These are phyloP conservation scores for Mustela lutreola DNA, from an alignment of 2,113 vertebrate genomes.

Conservation along the genomic window DNA sequence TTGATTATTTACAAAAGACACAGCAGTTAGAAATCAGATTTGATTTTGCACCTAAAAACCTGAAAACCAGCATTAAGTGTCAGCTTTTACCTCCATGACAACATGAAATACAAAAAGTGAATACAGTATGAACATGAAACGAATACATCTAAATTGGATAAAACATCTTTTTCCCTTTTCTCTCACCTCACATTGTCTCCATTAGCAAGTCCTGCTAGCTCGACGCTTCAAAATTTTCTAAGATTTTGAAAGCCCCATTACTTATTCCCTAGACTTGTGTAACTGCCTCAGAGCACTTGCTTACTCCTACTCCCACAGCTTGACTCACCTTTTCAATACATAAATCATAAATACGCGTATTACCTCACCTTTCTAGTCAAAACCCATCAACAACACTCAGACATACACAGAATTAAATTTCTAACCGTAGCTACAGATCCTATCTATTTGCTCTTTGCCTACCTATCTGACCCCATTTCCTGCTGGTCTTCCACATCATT, in stretches of 20 bases:
- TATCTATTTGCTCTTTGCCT: not conserved
- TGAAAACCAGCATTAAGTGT: not conserved
- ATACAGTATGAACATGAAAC: constrained; percentile 9
- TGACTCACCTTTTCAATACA: not conserved
- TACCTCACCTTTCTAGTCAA: not conserved
- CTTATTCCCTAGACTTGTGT: not conserved
- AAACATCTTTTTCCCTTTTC: not conserved
- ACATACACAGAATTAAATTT: not conserved
- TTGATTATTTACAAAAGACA: constrained; percentile 17
- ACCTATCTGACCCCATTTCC: not conserved
- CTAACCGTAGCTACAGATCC: not conserved
- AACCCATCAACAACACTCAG: not conserved
- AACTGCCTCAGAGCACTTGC: not conserved
- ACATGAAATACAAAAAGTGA: not conserved
- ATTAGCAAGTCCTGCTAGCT: not conserved
- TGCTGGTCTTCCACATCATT: not conserved
- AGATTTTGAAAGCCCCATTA: not conserved
- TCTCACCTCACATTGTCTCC: not conserved
- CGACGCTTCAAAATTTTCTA: not conserved
- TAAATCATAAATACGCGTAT: not conserved
- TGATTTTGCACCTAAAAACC: not conserved
- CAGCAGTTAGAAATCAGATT: not conserved
- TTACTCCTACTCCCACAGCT: not conserved
- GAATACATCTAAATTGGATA: constrained; percentile 35
- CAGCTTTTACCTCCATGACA: constrained; percentile 24